Base-by-base conservation (phyloP, 2,888 invertebrate genomes). In the Habroteleia sp. region DNA sequence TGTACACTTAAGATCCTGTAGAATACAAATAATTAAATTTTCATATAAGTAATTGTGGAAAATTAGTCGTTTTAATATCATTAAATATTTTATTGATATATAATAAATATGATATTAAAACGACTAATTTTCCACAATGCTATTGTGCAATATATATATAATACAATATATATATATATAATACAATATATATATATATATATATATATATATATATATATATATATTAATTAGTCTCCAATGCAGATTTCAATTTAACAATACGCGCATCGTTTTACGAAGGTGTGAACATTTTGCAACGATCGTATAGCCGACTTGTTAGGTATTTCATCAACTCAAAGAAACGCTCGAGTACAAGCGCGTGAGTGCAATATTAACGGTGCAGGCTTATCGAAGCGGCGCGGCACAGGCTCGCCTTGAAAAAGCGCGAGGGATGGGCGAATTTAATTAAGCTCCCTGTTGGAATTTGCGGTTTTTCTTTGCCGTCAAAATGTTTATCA, bases 401-500 rank as follows among this genome's bases (percentile, higher is more conserved):
- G 39, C 6, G 23, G 68, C 31, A 39, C 54, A 42, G 44, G 42
- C 35, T 31, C 33, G 37, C 6, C 54, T 46, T 13, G 31, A 46
- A 62, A 48, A 71, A 54, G 54, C 16, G 25, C 14, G 7, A 16
- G 52, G 69, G 27, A 31, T 56, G 66, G 60, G 60, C 11, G 39
- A 46, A 69, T 69, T 69, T 69, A 69, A 69, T 69, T 69, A 69
- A 69, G 60, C 69, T 37, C n/a, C 46, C 42, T 6, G 31, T 8
- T 17, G 39, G 48, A 48, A 69, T 60, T 37, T 37, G 69, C 39
- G 69, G 52, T 62, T 69, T 60, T 60, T 62, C 58, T 52, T 44
- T 69, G 44, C 60, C 69, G 44, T 52, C 56, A 60, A 46, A 69
- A 69, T 60, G 60, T 69, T 69, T 69, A 52, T 60, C 69, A 37